Evolutionary conservation across 2,888 invertebrate genomes (phyloP), one percentile per base, ranked within the genome.

Genomic region (Hipparchia sbordonii): DNA sequence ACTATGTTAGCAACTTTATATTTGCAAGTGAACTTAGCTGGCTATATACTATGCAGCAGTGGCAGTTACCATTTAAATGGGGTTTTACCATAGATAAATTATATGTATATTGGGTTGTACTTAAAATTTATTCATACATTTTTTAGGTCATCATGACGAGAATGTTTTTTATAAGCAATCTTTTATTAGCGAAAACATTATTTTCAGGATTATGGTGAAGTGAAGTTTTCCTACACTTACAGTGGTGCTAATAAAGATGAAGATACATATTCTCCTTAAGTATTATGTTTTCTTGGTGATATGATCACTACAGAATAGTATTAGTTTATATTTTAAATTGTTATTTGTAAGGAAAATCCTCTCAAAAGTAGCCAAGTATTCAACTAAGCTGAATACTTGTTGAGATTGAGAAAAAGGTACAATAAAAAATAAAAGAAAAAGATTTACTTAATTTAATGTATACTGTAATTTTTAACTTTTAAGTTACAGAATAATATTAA

Each of bases 161-260:
- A 48, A 48, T 48, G 6, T 48, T 48, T 48, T 6, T 6, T 48
- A 54, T 54, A 39, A 5, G 5, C 39, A 23, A 23, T 23, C 23
- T 23, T 23, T 23, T 23, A 59, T 5, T 59, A 10, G 1, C 2
- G 10, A 33, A 23, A 23, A 59, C 23, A 2, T 72, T 60, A n/a
- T 73, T 83, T 85, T 59, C 89, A 92, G 92, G 79, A 82, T 48
- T 78, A 84, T 75, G 85, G 82, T 52, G 84, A 86, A 33, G 83
- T 92, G 12, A 86, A 83, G 63, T 84, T 89, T 70, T 86, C 86
- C 78, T 89, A 89, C 77, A 91, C 91, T 6, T 88, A 86, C 72
- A 76, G 76, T 2, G 79, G 80, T 72, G 82, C 81, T n/a, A 67
- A 70, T 67, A 65, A 70, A 69, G 45, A 74, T 46, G 12, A 71